Evolutionary conservation across 1,140 invertebrate species (phyloP), one percentile per base, ranked within the genome.

Genomic region (Schlechtendalia chinensis): DNA sequence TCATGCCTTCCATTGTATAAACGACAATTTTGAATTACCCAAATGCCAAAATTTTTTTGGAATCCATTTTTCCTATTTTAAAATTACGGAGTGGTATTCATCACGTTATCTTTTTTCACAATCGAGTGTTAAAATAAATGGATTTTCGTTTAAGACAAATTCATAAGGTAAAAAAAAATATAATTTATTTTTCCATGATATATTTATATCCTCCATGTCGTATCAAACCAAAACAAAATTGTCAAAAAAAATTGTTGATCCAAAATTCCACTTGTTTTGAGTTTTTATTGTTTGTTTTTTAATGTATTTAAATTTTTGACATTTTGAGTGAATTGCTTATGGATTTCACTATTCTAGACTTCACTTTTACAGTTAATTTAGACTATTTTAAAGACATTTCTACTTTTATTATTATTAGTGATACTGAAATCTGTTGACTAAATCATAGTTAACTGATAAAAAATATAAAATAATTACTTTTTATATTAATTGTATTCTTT

Each of bases 141-240:
- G 32, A 39, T 4, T 39, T 39, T 8, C 8, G 32, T 39, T 39
- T 39, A 39, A 39, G 32, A 39, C 8, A 29, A 27, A 24, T 29
- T 29, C 50, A 54, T 54, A 47, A 24, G 11, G 1, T 54, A 29
- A 0, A 29, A 27, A n/a, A 72, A 54, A 2, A 72, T 17, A 54
- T 27, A 39, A 39, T 39, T 79, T 61, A 32, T 79, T 47, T 16
- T 63, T 27, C 58, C 75, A 63, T 50, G 75, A 17, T 27, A n/a
- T 47, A 77, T 79, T n/a, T 79, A 32, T 50, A 22, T 59, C 39
- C 19, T 61, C 75, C 75, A 79, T 79, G 75, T 19, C 75, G 58
- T 79, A 79, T 79, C 75, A 77, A 59, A 79, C 17, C 75, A 79
- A 79, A 79, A 61, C 75, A 79, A 79, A 79, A 59, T 63, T 61